Conservation (phyloP, 2,113 vertebrate species). For the Lucifuga dentata region DNA sequence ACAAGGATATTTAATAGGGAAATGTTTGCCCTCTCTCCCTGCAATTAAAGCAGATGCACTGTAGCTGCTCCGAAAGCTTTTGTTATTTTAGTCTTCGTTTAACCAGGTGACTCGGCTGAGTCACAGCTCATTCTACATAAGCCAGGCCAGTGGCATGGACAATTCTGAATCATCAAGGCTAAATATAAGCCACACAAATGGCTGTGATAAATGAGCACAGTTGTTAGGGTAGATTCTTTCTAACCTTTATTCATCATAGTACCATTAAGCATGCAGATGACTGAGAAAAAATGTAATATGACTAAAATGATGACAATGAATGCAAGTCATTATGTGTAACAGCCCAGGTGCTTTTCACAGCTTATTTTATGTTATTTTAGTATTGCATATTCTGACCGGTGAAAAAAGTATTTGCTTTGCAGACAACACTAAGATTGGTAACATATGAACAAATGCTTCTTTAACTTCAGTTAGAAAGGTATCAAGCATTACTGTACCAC, state of each 20-base stretch:
- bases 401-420: conserved; percentile 12
- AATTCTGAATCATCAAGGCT: conserved; percentile 13
- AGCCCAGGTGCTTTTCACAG: conserved; percentile 8
- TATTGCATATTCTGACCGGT: conserved; percentile 19
- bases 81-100: conserved; percentile 19
- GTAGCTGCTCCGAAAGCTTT: conserved; percentile 20
- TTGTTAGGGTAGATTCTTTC: background rate
- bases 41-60: conserved; percentile 44
- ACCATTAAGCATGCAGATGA: background rate
- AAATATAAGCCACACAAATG: conserved; percentile 15
- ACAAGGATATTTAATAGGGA: conserved; percentile 41
- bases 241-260: background rate
- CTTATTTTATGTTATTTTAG: conserved; percentile 17
- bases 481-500: too few relatives aligned
- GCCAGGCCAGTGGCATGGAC: conserved; percentile 4
- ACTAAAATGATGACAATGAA: background rate
- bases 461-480: too few relatives aligned
- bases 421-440: too few relatives aligned
- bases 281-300: background rate
- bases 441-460: too few relatives aligned
- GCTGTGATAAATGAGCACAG: background rate
- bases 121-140: conserved; percentile 18
- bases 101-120: conserved; percentile 36
- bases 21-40: conserved; percentile 47
- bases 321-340: background rate